Percentiles rank a stretch among this genome's conserved stretches.
These are phyloP conservation scores for Cosmia pyralina DNA, from an alignment of 2,888 invertebrate species.

Conservation along the genomic window DNA sequence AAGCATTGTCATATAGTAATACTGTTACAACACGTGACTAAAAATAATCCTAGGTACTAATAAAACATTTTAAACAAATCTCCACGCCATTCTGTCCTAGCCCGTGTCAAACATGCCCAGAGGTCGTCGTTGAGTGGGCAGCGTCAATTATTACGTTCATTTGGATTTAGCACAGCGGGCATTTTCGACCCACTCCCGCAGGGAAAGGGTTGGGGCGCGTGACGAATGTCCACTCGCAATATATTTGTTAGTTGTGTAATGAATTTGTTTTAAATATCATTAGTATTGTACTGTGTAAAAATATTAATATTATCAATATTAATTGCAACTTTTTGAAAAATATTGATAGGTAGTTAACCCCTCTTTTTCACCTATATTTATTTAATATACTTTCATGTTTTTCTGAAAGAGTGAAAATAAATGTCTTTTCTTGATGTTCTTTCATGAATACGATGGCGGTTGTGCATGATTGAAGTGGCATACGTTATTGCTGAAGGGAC, in stretches of 20 bases:
- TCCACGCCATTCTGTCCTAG: conserved; percentile 66
- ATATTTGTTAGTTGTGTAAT: conserved; percentile 81
- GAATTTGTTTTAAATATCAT: conserved; percentile 70
- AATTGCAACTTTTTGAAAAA: not conserved
- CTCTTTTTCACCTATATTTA: not conserved
- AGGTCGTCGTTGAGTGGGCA: conserved; percentile 75
- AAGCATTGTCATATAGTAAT: not conserved
- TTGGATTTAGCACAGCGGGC: conserved; percentile 87
- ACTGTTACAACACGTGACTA: not conserved
- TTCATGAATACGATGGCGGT: not conserved
- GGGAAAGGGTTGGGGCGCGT: conserved; percentile 82
- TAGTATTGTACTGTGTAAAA: conserved; percentile 11
- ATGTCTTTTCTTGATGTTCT: not conserved
- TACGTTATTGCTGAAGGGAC: conserved; percentile 9
- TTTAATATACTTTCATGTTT: not conserved
- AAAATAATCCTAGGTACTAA: conserved; percentile 1
- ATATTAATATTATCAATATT: not conserved
- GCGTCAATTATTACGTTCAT: conserved; percentile 89
- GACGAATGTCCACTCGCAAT: conserved; percentile 79
- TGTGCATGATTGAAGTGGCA: conserved; percentile 35
- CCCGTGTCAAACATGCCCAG: conserved; percentile 68
- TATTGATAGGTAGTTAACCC: not conserved
- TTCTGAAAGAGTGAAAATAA: conserved; percentile 9
- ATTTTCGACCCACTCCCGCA: conserved; percentile 75
- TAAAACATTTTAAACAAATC: conserved; percentile 40